These are phyloP conservation scores for Adineta ricciae DNA, from an alignment of 2,888 invertebrate species.

Conservation along the genomic window DNA sequence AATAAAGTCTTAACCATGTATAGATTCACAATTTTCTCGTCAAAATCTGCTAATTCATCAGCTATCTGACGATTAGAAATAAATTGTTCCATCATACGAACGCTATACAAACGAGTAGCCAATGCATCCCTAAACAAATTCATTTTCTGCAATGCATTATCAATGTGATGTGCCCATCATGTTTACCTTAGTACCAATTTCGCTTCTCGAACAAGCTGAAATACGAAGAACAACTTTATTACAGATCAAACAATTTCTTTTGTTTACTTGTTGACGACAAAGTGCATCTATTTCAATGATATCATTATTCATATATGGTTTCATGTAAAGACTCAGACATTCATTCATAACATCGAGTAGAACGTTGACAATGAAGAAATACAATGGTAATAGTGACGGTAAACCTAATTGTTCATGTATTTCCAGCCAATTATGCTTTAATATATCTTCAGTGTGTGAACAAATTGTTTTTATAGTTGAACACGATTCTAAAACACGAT, in stretches of 20 bases:
- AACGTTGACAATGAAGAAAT: conserved; percentile 21
- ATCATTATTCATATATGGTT: neutral
- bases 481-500: conserved; percentile 4
- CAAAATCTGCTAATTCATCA: neutral
- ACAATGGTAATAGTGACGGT: conserved; percentile 9
- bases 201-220: neutral
- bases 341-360: conserved; percentile 20
- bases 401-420: conserved; percentile 18
- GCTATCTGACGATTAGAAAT: neutral
- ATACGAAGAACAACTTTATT: neutral
- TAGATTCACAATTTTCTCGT: neutral
- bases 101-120: neutral
- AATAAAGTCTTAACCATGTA: neutral
- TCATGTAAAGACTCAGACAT: neutral
- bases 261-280: neutral
- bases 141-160: too few species aligned
- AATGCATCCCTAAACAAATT: neutral
- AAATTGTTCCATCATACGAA: conserved; percentile 9
- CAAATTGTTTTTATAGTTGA: neutral
- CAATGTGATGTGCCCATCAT: too few species aligned
- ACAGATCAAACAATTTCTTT: neutral
- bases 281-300: neutral
- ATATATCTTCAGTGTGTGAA: neutral
- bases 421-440: neutral
- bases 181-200: neutral